Evolutionary conservation across 2,888 invertebrate genomes (phyloP).

Genomic region (Mesochorus sp.): DNA sequence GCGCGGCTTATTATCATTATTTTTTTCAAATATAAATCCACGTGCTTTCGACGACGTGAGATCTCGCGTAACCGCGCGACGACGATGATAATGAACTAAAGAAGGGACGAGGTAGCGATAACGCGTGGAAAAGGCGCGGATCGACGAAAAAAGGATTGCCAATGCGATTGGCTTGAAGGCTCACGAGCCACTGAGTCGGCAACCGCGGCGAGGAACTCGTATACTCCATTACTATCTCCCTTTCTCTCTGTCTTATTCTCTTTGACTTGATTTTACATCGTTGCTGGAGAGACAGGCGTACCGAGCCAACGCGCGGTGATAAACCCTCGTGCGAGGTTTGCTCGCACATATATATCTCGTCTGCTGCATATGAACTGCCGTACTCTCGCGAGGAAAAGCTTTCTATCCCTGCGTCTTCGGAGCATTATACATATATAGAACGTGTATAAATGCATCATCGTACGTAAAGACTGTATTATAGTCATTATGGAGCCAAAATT

Average conservation of each 20-base stretch:
- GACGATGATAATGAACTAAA: not conserved
- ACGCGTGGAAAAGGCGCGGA: constrained; percentile 32
- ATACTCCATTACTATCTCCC: constrained; percentile 54
- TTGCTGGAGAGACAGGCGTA: constrained; percentile 58
- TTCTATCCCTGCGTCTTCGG: constrained; percentile 54
- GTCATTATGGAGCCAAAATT: too few relatives aligned
- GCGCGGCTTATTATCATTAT: too few relatives aligned
- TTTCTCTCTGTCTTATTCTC: constrained; percentile 44
- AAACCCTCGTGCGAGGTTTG: constrained; percentile 44
- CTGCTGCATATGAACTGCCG: constrained; percentile 16
- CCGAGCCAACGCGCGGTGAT: constrained; percentile 60
- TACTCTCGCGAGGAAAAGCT: constrained; percentile 53
- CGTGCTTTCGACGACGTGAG: too few relatives aligned
- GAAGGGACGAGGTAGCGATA: constrained; percentile 46
- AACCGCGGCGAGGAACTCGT: constrained; percentile 59
- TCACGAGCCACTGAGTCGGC: constrained; percentile 78
- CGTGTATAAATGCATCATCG: constrained; percentile 36
- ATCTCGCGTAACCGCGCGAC: not conserved
- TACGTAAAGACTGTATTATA: too few relatives aligned
- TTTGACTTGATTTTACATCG: constrained; percentile 46
- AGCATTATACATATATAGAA: constrained; percentile 32
- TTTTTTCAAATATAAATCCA: too few relatives aligned
- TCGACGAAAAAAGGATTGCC: constrained; percentile 30
- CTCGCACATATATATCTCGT: constrained; percentile 37
- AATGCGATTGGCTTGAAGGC: constrained; percentile 77